Evolutionary conservation across 2,888 invertebrate species (phyloP).

Genomic region (Limnephilus rhombicus): DNA sequence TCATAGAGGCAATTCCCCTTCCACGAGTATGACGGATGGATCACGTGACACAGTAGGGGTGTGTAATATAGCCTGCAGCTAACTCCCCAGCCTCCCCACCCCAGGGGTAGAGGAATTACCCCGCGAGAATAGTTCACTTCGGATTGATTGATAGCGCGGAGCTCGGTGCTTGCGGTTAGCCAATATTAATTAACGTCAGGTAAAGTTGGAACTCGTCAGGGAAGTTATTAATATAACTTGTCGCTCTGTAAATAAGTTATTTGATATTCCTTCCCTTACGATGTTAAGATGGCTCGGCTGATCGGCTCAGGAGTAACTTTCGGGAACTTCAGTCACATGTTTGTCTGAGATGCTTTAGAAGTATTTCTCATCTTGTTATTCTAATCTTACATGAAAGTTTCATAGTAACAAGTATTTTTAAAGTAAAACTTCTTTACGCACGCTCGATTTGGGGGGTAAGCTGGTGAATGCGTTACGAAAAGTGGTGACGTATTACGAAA

Average conservation of each 20-base stretch:
- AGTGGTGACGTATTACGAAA: too few species aligned
- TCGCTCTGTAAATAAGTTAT: slow-evolving; percentile 1
- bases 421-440: too few species aligned
- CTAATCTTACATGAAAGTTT: not conserved
- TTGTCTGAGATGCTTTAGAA: not conserved
- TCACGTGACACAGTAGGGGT: slow-evolving; percentile 24
- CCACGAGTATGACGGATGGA: slow-evolving; percentile 37
- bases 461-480: too few species aligned
- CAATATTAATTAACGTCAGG: slow-evolving; percentile 23
- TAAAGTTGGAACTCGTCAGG: not conserved
- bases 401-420: too few species aligned
- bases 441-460: too few species aligned
- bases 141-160: slow-evolving; percentile 32
- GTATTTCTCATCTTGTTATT: not conserved
- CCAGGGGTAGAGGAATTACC: not conserved
- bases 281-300: not conserved
- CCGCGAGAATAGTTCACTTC: slow-evolving; percentile 16
- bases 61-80: not conserved
- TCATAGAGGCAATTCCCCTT: not conserved
- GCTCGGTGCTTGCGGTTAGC: not conserved
- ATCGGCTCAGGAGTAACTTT: not conserved
- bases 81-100: not conserved
- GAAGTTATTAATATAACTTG: not conserved
- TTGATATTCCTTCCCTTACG: not conserved
- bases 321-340: not conserved